Conservation (phyloP, 2,797 vertebrate species). For the Gouania willdenowi region DNA sequence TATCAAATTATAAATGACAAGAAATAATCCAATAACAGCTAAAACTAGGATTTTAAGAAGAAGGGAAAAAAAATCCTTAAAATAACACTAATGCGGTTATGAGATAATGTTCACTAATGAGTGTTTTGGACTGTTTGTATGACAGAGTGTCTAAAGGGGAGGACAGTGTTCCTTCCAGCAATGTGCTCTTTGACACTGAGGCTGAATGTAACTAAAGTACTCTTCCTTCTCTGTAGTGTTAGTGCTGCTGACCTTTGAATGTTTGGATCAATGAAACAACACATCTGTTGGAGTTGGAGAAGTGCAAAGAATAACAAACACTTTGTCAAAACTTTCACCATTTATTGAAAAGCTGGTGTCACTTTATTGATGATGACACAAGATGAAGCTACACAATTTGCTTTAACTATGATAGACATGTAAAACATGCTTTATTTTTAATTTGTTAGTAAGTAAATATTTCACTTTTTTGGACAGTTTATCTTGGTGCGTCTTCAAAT, state of each 20-base stretch:
- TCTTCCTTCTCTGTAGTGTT: slow-evolving; percentile 41
- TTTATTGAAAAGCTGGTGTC: not conserved
- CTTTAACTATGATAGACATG: too few species aligned
- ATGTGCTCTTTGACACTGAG: slow-evolving; percentile 35
- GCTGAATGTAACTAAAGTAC: slow-evolving; percentile 38
- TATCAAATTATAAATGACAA: too few species aligned
- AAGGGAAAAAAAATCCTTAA: too few species aligned
- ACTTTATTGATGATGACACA: too few species aligned
- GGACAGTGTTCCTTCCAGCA: slow-evolving; percentile 19
- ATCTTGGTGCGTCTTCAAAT: too few species aligned
- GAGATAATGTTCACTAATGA: slow-evolving; percentile 46
- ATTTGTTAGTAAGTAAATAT: too few species aligned
- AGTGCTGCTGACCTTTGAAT: slow-evolving; percentile 45
- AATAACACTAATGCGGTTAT: too few species aligned
- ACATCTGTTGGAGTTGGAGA: slow-evolving; percentile 27
- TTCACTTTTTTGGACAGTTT: too few species aligned
- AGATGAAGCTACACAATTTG: too few species aligned
- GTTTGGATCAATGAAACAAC: slow-evolving; percentile 32
- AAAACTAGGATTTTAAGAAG: too few species aligned
- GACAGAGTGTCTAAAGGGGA: slow-evolving; percentile 1
- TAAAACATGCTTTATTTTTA: too few species aligned
- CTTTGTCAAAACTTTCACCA: not conserved
- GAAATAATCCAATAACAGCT: slow-evolving; percentile 10
- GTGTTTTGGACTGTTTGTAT: not conserved
- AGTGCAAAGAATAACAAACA: slow-evolving; percentile 23